Conservation (phyloP, 2,888 invertebrate species). For the Folsomia candida region DNA sequence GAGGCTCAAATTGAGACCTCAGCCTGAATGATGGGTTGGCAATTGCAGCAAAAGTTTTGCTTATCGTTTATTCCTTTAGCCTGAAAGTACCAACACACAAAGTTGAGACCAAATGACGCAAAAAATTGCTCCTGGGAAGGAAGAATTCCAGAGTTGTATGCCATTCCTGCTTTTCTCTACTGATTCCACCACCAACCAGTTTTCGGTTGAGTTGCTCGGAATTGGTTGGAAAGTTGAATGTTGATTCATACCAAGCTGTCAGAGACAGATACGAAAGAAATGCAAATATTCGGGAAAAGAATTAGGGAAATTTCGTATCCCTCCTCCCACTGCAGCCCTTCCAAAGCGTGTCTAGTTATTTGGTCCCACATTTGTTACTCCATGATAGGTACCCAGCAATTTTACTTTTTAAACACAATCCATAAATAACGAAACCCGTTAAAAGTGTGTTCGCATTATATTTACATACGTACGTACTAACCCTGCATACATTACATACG, state of each 20-base stretch:
- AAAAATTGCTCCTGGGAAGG: conserved; percentile 5
- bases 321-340: not conserved
- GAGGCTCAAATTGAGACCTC: not conserved
- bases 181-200: not conserved
- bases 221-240: not conserved
- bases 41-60: not conserved
- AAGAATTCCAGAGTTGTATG: not conserved
- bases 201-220: not conserved
- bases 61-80: not conserved
- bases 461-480: not conserved
- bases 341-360: not conserved
- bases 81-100: not conserved
- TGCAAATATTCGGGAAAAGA: conserved; percentile 8
- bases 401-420: not conserved
- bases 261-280: conserved; percentile 18
- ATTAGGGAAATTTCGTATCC: conserved; percentile 1
- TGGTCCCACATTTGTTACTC: not conserved
- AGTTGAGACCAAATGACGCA: not conserved
- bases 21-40: not conserved
- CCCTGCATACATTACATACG: no score
- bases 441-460: not conserved
- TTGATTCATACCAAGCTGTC: conserved; percentile 5
- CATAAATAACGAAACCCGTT: not conserved
- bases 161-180: not conserved
- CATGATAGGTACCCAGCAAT: not conserved